Evolutionary conservation across 2,113 vertebrate genomes (phyloP).

Genomic region (Narcine bancroftii): DNA sequence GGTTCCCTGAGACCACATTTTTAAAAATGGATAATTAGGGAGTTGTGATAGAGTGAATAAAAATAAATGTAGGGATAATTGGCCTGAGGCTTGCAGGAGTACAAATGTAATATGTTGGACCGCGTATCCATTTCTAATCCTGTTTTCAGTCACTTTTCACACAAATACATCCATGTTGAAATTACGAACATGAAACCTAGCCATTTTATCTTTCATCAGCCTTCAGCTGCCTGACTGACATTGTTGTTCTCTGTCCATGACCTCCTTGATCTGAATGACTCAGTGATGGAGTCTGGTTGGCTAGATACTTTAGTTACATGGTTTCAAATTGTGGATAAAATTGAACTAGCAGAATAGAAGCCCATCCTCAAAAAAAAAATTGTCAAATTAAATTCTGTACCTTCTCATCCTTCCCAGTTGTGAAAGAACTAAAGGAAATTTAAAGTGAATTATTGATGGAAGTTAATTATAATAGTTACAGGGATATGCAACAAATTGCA

Average conservation of each 20-base stretch:
- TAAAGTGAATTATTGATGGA: background rate
- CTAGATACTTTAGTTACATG: background rate
- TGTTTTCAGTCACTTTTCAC: background rate
- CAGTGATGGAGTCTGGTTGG: background rate
- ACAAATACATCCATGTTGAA: background rate
- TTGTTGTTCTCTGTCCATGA: background rate
- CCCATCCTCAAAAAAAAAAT: background rate
- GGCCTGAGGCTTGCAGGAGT: background rate
- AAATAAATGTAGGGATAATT: background rate
- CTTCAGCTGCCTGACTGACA: background rate
- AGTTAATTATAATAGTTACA: background rate
- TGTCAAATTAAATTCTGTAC: background rate
- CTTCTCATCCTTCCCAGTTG: background rate
- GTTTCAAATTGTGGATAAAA: background rate
- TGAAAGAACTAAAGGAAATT: background rate
- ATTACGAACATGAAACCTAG: background rate
- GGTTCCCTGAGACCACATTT: too few relatives aligned
- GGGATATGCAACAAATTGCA: too few relatives aligned
- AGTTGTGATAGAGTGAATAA: background rate
- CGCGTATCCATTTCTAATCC: background rate
- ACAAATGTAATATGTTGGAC: background rate
- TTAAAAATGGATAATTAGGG: background rate
- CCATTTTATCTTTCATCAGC: background rate
- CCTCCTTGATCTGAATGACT: background rate
- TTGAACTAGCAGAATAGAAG: background rate